These are phyloP conservation scores for Hippopotamus amphibius DNA, from an alignment of 2,113 vertebrate species.

Conservation along the genomic window DNA sequence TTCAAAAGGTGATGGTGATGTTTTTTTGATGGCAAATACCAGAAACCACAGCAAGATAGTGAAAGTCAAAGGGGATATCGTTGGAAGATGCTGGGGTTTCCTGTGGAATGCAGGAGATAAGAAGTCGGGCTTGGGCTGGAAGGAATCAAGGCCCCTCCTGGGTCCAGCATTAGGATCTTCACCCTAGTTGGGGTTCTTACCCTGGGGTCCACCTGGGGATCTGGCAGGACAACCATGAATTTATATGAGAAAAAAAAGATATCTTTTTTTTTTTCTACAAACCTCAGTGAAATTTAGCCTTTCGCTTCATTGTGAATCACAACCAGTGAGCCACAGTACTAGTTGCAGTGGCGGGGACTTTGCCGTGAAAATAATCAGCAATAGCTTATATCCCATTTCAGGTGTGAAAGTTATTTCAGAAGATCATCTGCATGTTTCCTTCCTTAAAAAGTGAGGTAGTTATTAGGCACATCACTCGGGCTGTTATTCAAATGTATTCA, in stretches of 20 bases:
- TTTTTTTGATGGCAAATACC: not conserved
- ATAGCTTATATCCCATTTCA: not conserved
- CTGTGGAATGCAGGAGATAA: not conserved
- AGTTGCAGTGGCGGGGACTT: not conserved
- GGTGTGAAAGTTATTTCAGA: not conserved
- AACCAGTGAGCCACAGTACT: accelerated
- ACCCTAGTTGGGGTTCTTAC: not conserved
- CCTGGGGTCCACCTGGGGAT: not conserved
- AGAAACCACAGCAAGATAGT: not conserved
- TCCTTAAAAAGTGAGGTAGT: not conserved
- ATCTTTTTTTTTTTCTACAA: not conserved
- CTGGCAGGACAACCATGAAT: not conserved
- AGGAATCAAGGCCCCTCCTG: not conserved
- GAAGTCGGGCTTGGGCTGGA: not conserved
- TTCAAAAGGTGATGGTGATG: not conserved
- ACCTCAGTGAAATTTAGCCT: not conserved
- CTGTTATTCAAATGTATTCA: not conserved
- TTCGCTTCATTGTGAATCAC: not conserved
- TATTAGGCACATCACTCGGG: not conserved
- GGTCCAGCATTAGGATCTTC: not conserved
- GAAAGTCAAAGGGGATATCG: not conserved
- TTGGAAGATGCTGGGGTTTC: not conserved
- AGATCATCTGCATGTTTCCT: not conserved
- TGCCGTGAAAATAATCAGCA: not conserved
- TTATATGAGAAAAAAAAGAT: not conserved